These are phyloP conservation scores for Acleris cristana DNA, from an alignment of 2,888 invertebrate species.

Conservation along the genomic window DNA sequence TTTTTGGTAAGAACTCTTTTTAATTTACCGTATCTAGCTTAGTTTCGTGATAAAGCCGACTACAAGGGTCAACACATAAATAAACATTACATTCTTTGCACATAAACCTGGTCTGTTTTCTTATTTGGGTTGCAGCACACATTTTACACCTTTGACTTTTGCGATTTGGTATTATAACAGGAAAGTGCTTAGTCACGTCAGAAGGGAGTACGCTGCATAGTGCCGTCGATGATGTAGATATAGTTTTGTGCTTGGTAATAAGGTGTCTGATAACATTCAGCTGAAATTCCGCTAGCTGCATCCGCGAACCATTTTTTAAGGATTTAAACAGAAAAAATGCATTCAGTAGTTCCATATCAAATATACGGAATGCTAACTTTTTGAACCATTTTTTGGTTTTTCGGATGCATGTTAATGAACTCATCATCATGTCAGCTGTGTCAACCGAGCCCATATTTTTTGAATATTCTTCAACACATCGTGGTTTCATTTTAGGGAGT, in stretches of 20 bases:
- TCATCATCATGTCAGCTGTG: too few relatives aligned
- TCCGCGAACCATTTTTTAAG: neutral
- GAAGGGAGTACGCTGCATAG: conserved; percentile 3
- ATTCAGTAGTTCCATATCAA: too few relatives aligned
- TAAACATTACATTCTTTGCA: neutral
- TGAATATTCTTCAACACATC: too few relatives aligned
- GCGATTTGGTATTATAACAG: conserved; percentile 9
- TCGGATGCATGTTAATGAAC: too few relatives aligned
- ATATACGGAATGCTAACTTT: too few relatives aligned
- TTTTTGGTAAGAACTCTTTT: neutral
- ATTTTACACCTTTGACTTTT: conserved; percentile 13
- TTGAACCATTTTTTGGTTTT: too few relatives aligned
- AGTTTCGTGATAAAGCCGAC: neutral
- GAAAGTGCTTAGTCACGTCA: conserved; percentile 7
- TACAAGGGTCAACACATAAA: neutral
- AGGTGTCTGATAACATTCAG: neutral
- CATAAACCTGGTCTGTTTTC: neutral
- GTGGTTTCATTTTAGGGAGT: too few relatives aligned
- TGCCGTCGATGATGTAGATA: conserved; percentile 1
- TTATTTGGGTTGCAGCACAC: conserved; percentile 11
- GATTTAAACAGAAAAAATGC: too few relatives aligned
- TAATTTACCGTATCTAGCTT: neutral
- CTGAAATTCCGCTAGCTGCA: conserved; percentile 8
- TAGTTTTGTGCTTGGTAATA: conserved; percentile 3
- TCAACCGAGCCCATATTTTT: neutral